Conservation (phyloP, 2,113 vertebrate species). For the Poeciliopsis occidentalis region DNA sequence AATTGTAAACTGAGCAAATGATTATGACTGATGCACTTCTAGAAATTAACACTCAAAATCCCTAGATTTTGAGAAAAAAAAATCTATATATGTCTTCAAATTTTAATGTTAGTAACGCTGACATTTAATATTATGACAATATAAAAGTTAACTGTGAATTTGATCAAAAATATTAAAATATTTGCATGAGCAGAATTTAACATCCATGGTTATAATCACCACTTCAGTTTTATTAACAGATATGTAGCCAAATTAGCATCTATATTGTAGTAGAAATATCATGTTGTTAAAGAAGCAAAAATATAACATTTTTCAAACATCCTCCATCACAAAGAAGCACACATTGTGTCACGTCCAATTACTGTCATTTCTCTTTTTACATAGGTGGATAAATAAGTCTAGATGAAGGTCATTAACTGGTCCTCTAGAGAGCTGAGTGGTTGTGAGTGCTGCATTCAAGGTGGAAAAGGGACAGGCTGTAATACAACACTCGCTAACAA, state of each 20-base stretch:
- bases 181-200: too few relatives aligned
- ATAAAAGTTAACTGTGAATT: too few relatives aligned
- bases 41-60: too few relatives aligned
- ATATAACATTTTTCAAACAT: conserved; percentile 18
- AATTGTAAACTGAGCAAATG: too few relatives aligned
- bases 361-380: conserved; percentile 40
- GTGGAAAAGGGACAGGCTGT: conserved; percentile 37
- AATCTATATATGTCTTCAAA: too few relatives aligned
- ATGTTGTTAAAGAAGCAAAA: not conserved
- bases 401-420: conserved; percentile 53
- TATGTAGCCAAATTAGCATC: not conserved
- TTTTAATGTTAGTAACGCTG: too few relatives aligned
- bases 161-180: too few relatives aligned
- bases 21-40: too few relatives aligned
- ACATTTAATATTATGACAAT: too few relatives aligned
- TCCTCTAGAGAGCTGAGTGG: conserved; percentile 25
- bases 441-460: conserved; percentile 32
- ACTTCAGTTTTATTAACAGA: too few relatives aligned
- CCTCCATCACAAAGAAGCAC: conserved; percentile 9
- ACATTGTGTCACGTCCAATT: conserved; percentile 45
- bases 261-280: not conserved
- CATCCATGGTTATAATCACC: too few relatives aligned
- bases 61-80: too few relatives aligned
- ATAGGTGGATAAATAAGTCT: conserved; percentile 43
- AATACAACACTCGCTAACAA: conserved; percentile 8